phyloP scores from a whole-genome alignment of 2,797 vertebrate genomes.

The Adelosebastes latens region DNA sequence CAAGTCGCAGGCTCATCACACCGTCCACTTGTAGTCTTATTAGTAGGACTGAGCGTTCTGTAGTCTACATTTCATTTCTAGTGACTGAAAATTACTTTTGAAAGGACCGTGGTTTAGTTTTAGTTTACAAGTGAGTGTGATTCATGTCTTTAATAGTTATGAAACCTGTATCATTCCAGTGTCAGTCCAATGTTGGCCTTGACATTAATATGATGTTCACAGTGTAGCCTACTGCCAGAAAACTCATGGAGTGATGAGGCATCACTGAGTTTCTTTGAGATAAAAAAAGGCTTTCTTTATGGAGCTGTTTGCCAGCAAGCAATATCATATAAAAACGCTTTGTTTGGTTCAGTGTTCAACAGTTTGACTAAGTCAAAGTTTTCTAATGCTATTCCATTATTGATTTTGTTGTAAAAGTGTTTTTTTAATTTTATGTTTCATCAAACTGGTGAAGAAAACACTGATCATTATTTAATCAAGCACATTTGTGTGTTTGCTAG shows the following conservation, averaged over 20 bases:
- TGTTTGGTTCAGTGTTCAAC: slow-evolving; percentile 3
- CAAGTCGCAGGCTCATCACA: background rate
- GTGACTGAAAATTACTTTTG: background rate
- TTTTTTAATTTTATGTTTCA: slow-evolving; percentile 28
- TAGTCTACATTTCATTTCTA: background rate
- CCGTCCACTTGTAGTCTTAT: background rate
- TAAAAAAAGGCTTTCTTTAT: background rate
- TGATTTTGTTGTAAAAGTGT: slow-evolving; percentile 52
- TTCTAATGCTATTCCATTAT: slow-evolving; percentile 22
- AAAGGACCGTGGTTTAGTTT: slow-evolving; percentile 11
- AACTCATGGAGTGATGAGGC: slow-evolving; percentile 22
- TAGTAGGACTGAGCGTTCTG: background rate
- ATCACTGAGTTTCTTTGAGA: slow-evolving; percentile 8
- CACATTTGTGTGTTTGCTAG: slow-evolving; percentile 27
- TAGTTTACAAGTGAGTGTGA: background rate
- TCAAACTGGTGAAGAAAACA: slow-evolving; percentile 16
- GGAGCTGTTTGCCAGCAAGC: slow-evolving; percentile 37
- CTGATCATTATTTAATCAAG: slow-evolving; percentile 39
- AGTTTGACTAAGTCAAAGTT: slow-evolving; percentile 22
- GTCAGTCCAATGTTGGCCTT: slow-evolving; percentile 19
- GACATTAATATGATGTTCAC: slow-evolving; percentile 32
- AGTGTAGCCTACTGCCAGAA: slow-evolving; percentile 62
- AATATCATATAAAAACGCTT: slow-evolving; percentile 22
- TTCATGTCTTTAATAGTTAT: slow-evolving; percentile 1
- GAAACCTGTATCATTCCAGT: slow-evolving; percentile 54